Base-by-base conservation (phyloP, 64 coral and sea anemone genomes). In the Stylophora pistillata region DNA sequence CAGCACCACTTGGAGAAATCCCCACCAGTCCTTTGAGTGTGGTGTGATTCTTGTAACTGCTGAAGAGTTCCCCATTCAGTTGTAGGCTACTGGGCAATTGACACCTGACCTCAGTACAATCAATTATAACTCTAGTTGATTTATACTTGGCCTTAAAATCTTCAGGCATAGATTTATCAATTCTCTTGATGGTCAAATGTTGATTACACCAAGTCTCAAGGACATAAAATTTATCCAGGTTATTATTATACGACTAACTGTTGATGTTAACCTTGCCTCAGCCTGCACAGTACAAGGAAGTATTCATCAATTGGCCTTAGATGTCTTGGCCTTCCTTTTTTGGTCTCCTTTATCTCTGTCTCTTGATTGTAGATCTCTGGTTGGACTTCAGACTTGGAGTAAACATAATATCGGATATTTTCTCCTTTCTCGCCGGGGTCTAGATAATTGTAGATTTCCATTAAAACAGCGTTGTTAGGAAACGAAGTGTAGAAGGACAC, bases 121-220 rank as follows among this genome's bases (percentile, higher is more conserved):
- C 85, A 20, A 74, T 73, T 12, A 86, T 59, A 54, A 56, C 71
- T 29, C 84, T 73, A 30, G 69, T 86, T 28, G 16, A 58, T 29
- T 68, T 37, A 29, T 74, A 73, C 56, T 74, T 86, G 13, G 7
- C 20, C 30, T 86, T 41, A 41, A 86, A 86, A 27, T 29, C 66
- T 55, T 86, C 37, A 73, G 85, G 85, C 85, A 86, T 74, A n/a
- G 34, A 86, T 86, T 25, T 41, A 86, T 71, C 23, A 73, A 37
- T 86, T 86, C 56, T 74, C 70, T 10, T 5, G 52, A 86, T 29
- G 27, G 85, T 71, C 85, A 86, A 25, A 81, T 81, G 78, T 81
- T 81, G 15, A 81, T 17, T 15, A 30, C 54, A 27, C 78, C 78
- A 62, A 61, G 62, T 31, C 30, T 81, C 26, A 81, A 60, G 62